phyloP scores from a whole-genome alignment of 2,113 vertebrate species.

The Procapra przewalskii region DNA sequence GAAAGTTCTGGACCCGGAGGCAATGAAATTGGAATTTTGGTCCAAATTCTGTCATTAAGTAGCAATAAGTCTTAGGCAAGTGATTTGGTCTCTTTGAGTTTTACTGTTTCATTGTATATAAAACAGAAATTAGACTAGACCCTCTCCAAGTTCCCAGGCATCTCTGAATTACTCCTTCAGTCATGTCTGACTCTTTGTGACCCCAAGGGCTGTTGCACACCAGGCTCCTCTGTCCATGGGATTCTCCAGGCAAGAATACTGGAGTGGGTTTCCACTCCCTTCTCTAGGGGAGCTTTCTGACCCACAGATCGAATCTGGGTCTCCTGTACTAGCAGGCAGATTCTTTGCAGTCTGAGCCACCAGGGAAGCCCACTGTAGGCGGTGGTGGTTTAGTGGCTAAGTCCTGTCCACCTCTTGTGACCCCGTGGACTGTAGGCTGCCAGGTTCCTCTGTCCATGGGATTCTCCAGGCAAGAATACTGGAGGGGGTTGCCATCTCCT shows the following conservation, averaged over 20 bases:
- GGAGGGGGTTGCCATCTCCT: not conserved
- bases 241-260: not conserved
- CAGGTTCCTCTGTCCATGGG: not conserved
- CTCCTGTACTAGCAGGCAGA: not conserved
- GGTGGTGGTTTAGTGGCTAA: not conserved
- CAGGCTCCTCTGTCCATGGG: not conserved
- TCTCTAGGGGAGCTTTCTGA: not conserved
- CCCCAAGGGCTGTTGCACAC: not conserved
- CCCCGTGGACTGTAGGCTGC: not conserved
- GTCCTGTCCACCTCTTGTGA: not conserved
- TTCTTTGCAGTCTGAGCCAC: not conserved
- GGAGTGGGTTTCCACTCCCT: not conserved
- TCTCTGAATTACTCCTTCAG: not conserved
- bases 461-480: not conserved
- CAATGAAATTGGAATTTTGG: slow-evolving; percentile 2
- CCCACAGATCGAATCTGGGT: not conserved
- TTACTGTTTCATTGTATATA: not conserved
- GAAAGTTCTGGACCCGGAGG: not conserved
- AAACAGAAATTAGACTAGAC: not conserved
- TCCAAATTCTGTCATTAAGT: not conserved
- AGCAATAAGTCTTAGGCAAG: not conserved
- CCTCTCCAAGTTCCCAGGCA: not conserved
- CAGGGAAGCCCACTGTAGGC: not conserved
- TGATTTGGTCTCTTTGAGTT: not conserved
- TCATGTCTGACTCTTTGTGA: not conserved